Conservation (phyloP, 2,113 vertebrate genomes). For the Alectura lathami region DNA sequence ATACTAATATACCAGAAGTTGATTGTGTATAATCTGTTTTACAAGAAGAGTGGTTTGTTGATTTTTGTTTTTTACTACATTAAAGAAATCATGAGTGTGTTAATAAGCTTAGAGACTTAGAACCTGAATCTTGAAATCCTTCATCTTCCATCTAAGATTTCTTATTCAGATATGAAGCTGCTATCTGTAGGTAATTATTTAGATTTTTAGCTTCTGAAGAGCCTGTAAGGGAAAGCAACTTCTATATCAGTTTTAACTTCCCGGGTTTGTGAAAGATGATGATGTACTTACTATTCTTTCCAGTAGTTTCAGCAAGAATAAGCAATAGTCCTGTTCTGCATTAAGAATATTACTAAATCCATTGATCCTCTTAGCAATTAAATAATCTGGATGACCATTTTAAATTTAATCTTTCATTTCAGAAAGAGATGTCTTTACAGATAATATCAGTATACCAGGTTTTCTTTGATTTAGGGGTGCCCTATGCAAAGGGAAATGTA, state of each 20-base stretch:
- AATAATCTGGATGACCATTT: slow-evolving; percentile 62
- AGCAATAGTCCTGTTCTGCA: slow-evolving; percentile 12
- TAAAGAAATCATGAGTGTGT: background rate
- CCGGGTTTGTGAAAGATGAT: background rate
- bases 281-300: background rate
- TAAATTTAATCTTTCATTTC: slow-evolving; percentile 52
- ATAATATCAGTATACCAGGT: background rate
- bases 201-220: background rate
- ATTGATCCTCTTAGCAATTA: slow-evolving; percentile 55
- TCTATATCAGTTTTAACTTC: background rate
- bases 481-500: background rate
- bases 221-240: background rate
- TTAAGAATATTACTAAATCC: slow-evolving; percentile 63
- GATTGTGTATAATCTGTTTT: background rate
- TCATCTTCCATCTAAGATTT: slow-evolving; percentile 1
- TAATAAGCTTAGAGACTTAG: slow-evolving; percentile 51
- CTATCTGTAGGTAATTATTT: background rate
- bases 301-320: slow-evolving; percentile 10
- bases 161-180: background rate
- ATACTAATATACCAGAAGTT: background rate
- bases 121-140: slow-evolving; percentile 12
- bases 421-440: slow-evolving; percentile 9
- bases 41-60: background rate
- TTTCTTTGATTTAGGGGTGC: background rate
- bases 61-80: background rate